Percentiles rank a stretch among this genome's conserved stretches.
These are phyloP conservation scores for Hedya salicella DNA, from an alignment of 2,888 invertebrate species.

Conservation along the genomic window DNA sequence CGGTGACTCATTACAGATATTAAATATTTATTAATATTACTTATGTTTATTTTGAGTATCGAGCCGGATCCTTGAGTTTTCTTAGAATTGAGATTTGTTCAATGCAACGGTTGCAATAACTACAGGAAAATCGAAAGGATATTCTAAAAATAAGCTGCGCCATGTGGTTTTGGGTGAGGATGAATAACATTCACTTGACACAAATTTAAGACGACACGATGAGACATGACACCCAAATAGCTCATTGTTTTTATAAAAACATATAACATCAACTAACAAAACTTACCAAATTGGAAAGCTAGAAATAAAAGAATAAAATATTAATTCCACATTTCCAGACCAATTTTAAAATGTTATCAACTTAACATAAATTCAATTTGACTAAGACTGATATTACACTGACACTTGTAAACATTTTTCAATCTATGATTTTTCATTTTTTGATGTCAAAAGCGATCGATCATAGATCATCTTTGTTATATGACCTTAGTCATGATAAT, in stretches of 20 bases:
- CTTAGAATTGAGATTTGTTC: conserved; percentile 37
- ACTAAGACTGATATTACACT: too few relatives aligned
- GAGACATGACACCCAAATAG: conserved; percentile 20
- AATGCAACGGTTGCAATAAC: conserved; percentile 38
- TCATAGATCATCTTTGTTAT: too few relatives aligned
- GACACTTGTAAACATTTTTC: too few relatives aligned
- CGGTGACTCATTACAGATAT: conserved; percentile 47
- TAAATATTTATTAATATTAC: conserved; percentile 46
- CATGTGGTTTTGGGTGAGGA: conserved; percentile 31
- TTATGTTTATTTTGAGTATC: conserved; percentile 36
- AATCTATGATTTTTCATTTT: too few relatives aligned
- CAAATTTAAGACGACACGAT: conserved; percentile 23
- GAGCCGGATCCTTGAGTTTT: conserved; percentile 38
- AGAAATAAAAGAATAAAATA: conserved; percentile 18
- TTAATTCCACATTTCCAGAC: too few relatives aligned
- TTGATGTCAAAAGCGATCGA: too few relatives aligned
- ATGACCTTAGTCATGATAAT: background rate
- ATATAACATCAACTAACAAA: background rate
- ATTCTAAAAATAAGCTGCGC: conserved; percentile 33
- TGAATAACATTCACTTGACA: conserved; percentile 34
- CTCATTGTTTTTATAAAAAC: conserved; percentile 5
- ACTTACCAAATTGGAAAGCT: conserved; percentile 20
- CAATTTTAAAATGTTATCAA: too few relatives aligned
- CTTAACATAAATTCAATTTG: too few relatives aligned
- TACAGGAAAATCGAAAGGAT: conserved; percentile 36